A percentile compares a stretch with the other conserved stretches of the same genome.
Evolutionary conservation across 1,140 invertebrate species (phyloP).

Genomic region (Piezodorus guildinii): DNA sequence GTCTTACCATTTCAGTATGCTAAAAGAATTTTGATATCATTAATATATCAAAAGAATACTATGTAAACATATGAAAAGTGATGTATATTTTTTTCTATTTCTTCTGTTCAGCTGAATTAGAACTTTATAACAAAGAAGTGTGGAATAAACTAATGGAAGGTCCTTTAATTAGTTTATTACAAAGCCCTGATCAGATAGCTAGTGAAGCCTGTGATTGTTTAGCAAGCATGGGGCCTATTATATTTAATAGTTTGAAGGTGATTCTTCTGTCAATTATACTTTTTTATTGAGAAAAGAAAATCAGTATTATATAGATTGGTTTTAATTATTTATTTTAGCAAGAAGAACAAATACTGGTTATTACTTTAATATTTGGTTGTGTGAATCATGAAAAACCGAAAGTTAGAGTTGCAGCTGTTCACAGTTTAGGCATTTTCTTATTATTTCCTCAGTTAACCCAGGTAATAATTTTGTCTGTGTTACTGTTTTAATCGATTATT

Average conservation of each 20-base stretch:
- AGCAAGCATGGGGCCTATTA: constrained; percentile 14
- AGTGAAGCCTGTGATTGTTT: constrained; percentile 20
- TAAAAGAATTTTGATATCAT: too few relatives aligned
- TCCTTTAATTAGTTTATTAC: constrained; percentile 13
- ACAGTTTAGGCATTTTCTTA: constrained; percentile 20
- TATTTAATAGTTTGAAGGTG: constrained; percentile 1
- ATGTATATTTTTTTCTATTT: background rate
- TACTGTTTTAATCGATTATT: too few relatives aligned
- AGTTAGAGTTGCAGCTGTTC: constrained; percentile 22
- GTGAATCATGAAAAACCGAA: constrained; percentile 15
- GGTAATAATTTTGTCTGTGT: background rate
- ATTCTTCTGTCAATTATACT: background rate
- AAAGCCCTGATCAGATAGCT: constrained; percentile 11
- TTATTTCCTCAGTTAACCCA: constrained; percentile 19
- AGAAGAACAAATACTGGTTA: constrained; percentile 20
- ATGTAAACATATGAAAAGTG: too few relatives aligned
- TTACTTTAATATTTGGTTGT: constrained; percentile 24
- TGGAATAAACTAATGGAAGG: constrained; percentile 16
- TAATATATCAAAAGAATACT: too few relatives aligned
- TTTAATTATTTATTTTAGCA: constrained; percentile 11
- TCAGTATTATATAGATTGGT: background rate
- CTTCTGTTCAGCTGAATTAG: background rate
- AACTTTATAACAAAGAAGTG: background rate
- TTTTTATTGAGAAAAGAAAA: background rate
- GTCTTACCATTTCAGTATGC: too few relatives aligned